Percentiles rank a stretch among this genome's conserved stretches.
phyloP scores from a whole-genome alignment of 2,797 vertebrate species.

The Gallinago nigripennis region DNA sequence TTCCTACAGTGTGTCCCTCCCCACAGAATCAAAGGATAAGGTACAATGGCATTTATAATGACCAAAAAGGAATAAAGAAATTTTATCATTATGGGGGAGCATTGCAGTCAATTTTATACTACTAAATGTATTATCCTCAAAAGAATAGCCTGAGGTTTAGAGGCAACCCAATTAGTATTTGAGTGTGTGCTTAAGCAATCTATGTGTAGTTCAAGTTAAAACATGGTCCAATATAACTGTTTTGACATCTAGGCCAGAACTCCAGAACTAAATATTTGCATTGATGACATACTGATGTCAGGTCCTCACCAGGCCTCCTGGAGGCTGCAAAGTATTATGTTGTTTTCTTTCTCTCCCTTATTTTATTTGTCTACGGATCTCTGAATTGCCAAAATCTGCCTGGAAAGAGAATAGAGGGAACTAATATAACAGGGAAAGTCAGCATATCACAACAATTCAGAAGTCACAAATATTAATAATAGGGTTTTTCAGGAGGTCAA shows the following conservation, averaged over 20 bases:
- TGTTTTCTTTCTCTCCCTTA: not conserved
- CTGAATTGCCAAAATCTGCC: not conserved
- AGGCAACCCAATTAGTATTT: not conserved
- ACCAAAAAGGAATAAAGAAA: not conserved
- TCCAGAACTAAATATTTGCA: not conserved
- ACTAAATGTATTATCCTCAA: not conserved
- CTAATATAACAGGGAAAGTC: not conserved
- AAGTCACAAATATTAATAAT: not conserved
- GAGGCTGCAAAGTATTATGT: not conserved
- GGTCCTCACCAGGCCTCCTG: not conserved
- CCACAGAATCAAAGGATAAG: not conserved
- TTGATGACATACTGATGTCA: not conserved
- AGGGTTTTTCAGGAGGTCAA: not conserved
- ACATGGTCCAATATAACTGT: not conserved
- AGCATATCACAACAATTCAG: not conserved
- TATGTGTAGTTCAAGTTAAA: not conserved
- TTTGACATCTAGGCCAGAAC: not conserved
- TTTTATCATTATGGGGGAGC: not conserved
- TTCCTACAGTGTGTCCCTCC: not conserved
- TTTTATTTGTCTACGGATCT: not conserved
- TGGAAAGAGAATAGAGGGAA: not conserved
- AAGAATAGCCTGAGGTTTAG: not conserved
- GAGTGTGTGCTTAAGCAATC: not conserved
- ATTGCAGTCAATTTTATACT: not conserved
- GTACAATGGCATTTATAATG: fast-evolving